These are phyloP conservation scores for Entomyzon cyanotis DNA, from an alignment of 2,113 vertebrate species.

Conservation along the genomic window DNA sequence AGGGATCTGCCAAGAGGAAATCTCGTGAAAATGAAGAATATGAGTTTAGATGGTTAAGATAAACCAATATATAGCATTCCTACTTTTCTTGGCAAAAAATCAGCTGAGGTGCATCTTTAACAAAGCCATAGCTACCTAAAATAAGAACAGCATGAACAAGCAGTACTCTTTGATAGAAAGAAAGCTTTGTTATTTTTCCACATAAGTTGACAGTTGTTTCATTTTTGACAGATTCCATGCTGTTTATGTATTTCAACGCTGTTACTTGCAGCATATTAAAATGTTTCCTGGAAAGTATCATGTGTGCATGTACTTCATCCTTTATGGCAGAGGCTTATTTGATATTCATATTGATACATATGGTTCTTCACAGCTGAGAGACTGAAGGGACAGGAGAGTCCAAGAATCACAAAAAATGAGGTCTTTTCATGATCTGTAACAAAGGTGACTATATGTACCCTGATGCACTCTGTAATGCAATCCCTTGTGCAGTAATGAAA, in stretches of 20 bases:
- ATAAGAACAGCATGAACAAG: background rate
- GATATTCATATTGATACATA: background rate
- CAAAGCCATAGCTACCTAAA: background rate
- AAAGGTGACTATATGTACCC: background rate
- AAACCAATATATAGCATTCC: background rate
- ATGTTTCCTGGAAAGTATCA: background rate
- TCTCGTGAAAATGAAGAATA: background rate
- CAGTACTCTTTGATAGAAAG: background rate
- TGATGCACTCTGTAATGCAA: background rate
- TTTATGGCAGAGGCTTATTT: background rate
- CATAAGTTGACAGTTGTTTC: background rate
- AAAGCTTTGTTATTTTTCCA: background rate
- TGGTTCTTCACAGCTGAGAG: background rate
- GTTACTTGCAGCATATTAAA: background rate
- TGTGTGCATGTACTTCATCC: background rate
- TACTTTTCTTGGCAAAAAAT: background rate
- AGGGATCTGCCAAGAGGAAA: background rate
- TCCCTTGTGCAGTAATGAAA: background rate
- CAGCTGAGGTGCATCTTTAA: background rate
- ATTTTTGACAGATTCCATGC: background rate
- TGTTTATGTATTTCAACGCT: background rate
- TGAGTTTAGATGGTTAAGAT: background rate
- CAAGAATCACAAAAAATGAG: background rate
- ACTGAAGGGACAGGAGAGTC: background rate
- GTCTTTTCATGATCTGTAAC: background rate